Evolutionary conservation across 2,888 invertebrate species (phyloP).

Genomic region (Diarsia rubi): DNA sequence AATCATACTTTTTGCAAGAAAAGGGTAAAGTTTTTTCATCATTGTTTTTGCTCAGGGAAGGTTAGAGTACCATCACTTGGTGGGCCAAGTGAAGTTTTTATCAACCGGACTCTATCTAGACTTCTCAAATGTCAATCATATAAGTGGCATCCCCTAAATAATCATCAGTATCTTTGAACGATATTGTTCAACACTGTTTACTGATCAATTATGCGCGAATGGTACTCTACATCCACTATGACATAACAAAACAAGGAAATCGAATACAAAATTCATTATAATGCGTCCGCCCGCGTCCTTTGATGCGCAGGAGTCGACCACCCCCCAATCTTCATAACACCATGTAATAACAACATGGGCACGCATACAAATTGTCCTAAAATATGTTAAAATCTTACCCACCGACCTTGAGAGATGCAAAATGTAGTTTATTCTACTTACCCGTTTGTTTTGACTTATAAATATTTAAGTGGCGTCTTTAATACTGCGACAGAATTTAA

Average conservation of each 20-base stretch:
- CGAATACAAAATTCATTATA: slow-evolving; percentile 22
- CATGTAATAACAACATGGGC: slow-evolving; percentile 40
- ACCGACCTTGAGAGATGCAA: slow-evolving; percentile 52
- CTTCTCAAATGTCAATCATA: no score
- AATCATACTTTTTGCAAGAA: no score
- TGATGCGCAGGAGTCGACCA: slow-evolving; percentile 45
- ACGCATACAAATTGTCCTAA: slow-evolving; percentile 52
- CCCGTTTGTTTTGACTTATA: slow-evolving; percentile 43
- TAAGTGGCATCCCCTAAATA: no score
- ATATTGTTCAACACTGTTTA: neutral
- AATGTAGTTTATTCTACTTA: slow-evolving; percentile 42
- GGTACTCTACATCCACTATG: slow-evolving; percentile 39
- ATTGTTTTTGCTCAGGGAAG: no score
- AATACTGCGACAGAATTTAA: slow-evolving; percentile 31
- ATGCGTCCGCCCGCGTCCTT: slow-evolving; percentile 23
- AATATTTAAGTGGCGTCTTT: slow-evolving; percentile 51
- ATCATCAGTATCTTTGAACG: neutral
- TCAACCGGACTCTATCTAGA: no score
- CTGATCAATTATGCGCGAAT: slow-evolving; percentile 28
- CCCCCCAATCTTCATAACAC: slow-evolving; percentile 53
- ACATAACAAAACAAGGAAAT: slow-evolving; percentile 54
- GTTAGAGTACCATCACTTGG: no score
- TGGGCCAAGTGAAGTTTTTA: no score
- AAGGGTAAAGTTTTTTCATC: no score
- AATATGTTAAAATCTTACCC: slow-evolving; percentile 33